These are phyloP conservation scores for Eulemur coronatus DNA, from an alignment of 2,797 vertebrate species.

Conservation along the genomic window DNA sequence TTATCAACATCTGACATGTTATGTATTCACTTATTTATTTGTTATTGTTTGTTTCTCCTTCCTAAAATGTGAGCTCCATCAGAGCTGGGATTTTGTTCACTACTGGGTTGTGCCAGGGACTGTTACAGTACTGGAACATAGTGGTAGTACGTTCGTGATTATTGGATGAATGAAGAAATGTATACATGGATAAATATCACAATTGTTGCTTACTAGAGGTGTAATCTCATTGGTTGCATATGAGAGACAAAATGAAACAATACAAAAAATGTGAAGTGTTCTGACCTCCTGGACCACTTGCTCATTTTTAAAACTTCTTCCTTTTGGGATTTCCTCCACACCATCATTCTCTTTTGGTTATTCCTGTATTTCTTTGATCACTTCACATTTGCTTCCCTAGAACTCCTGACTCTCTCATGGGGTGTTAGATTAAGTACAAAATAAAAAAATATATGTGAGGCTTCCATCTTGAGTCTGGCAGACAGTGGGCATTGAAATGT, in stretches of 20 bases:
- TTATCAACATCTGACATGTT: no score
- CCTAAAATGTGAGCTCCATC: not conserved
- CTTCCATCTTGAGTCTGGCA: not conserved
- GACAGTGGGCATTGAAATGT: not conserved
- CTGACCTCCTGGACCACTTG: not conserved
- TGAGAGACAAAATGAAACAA: not conserved
- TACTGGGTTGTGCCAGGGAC: not conserved
- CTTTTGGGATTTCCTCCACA: no score
- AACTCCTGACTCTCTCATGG: not conserved
- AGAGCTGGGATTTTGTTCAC: not conserved
- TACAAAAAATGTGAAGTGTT: not conserved
- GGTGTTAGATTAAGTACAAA: not conserved
- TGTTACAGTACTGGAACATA: not conserved
- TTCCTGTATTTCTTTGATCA: not conserved
- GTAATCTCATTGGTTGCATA: not conserved
- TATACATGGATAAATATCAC: not conserved
- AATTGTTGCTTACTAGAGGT: not conserved
- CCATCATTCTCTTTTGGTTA: not conserved
- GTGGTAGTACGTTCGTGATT: not conserved
- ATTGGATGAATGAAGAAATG: not conserved
- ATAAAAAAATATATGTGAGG: not conserved
- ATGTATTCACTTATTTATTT: not conserved
- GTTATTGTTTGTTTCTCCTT: not conserved
- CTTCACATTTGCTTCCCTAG: not conserved
- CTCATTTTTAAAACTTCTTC: not conserved